A percentile compares a stretch with the other conserved stretches of the same genome.
Evolutionary conservation across 2,797 vertebrate genomes (phyloP).

Genomic region (Phoxinus dragarum): DNA sequence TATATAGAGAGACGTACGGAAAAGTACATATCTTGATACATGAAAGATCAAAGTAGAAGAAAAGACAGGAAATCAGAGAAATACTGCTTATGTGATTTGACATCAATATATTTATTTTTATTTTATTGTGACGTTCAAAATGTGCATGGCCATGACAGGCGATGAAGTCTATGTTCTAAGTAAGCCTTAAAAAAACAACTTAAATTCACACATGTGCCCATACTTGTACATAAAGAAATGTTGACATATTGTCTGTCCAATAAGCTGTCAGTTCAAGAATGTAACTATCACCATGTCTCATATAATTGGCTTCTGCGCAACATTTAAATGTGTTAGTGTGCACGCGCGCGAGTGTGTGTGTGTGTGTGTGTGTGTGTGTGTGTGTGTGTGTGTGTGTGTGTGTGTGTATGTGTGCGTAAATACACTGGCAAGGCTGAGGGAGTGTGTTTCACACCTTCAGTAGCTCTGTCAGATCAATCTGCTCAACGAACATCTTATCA

Average conservation of each 20-base stretch:
- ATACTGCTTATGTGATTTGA: background rate
- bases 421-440: slow-evolving; percentile 51
- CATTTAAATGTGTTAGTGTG: slow-evolving; percentile 49
- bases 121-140: background rate
- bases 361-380: slow-evolving; percentile 12
- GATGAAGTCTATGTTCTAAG: background rate
- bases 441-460: slow-evolving; percentile 62
- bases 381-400: slow-evolving; percentile 43
- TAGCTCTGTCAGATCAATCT: slow-evolving; percentile 62
- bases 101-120: background rate
- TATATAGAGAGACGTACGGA: background rate
- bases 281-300: slow-evolving; percentile 50
- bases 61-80: background rate
- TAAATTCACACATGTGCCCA: slow-evolving; percentile 20
- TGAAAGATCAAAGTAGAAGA: slow-evolving; percentile 29
- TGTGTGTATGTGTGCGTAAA: slow-evolving; percentile 30
- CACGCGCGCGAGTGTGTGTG: slow-evolving; percentile 6
- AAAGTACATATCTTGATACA: background rate
- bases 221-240: slow-evolving; percentile 36
- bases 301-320: slow-evolving; percentile 57
- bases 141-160: background rate
- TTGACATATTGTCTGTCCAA: slow-evolving; percentile 46
- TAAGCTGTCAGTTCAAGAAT: slow-evolving; percentile 43
- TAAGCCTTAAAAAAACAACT: background rate
- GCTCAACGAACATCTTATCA: slow-evolving; percentile 56